Evolutionary conservation across 2,888 invertebrate genomes (phyloP), one percentile per base, ranked within the genome.

Genomic region (Dione vanillae): DNA sequence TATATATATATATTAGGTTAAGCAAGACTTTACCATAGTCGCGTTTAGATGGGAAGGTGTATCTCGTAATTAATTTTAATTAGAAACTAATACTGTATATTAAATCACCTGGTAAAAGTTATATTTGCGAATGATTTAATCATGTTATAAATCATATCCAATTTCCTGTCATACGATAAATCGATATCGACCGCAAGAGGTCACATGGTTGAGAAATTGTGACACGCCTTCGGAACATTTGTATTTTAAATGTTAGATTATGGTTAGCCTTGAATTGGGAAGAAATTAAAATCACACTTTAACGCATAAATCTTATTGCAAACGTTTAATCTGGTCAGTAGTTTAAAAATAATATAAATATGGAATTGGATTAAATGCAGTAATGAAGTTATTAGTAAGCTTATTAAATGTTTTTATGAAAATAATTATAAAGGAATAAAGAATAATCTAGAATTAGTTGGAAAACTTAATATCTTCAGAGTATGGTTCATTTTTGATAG

Each of bases 131-230:
- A 61, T 45, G 27, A 43, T 61, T 61, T 43, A 43, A 35, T 14
- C 19, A 59, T 59, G 41, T 20, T 40, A 67, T 70, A 61, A 70
- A 59, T 72, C 72, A 68, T 49, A 19, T 67, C 35, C 70, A 14
- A 54, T 74, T 69, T 70, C 74, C 45, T 54, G 69, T 65, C 61
- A 71, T 59, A 49, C 65, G 69, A 73, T 72, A 73, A 70, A 66
- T 58, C 49, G 65, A 61, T 52, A 64, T 70, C 65, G 69, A 75
- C 71, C 73, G 64, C 74, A 72, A 73, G 75, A 74, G 76, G 75
- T 76, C 76, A 70, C 58, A 45, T 16, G 27, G 35, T 76, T 72
- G 71, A 37, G 74, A 74, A 74, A 76, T 27, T n/a, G 27, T 62
- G 64, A 67, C 56, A 43, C 45, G 71, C 71, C 67, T 67, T 70